Base-by-base conservation (phyloP, 2,797 vertebrate species). In the Glyptemys insculpta region DNA sequence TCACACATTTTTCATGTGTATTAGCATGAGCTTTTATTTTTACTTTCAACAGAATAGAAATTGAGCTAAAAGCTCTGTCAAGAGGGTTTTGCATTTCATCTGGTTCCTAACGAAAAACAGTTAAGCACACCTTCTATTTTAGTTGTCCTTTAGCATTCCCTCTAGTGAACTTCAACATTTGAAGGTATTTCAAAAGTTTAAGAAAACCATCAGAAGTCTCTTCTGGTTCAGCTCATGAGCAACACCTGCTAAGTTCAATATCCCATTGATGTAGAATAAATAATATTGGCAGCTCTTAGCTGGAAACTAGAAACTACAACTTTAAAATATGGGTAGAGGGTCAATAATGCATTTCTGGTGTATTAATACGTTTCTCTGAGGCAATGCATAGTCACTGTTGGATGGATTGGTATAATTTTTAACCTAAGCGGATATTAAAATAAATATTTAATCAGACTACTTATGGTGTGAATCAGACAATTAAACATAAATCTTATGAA, bases 381-480 rank as follows among this genome's bases (percentile, higher is more conserved):
- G 59, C 89, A 93, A 79, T 90, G 49, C 76, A 52, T 56, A 82
- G 92, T 83, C 91, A 96, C 82, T 47, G 91, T 93, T 54, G 93
- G 95, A 95, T 50, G 94, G 94, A 96, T 94, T 91, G 91, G 54
- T 92, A 93, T 96, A 97, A 96, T 96, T 97, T 97, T 98, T 94
- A 97, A 94, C 76, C 62, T 72, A 85, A 93, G 83, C 83, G 88
- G 84, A 92, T 97, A 96, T 93, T 96, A 97, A 94, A 97, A 97
- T 98, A 97, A 97, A 98, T 98, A 97, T 98, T 98, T 98, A 97
- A 98, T 97, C 94, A 91, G 89, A 94, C 83, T 78, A 95, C 96
- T 98, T 97, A 88, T 81, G 83, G 89, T 95, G 44, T 93, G 84
- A 96, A 92, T 97, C 62, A 54, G 79, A 92, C 95, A 96, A 81